Evolutionary conservation across 1,140 invertebrate genomes (phyloP), one percentile per base, ranked within the genome.

Genomic region (Zaprionus vittiger): DNA sequence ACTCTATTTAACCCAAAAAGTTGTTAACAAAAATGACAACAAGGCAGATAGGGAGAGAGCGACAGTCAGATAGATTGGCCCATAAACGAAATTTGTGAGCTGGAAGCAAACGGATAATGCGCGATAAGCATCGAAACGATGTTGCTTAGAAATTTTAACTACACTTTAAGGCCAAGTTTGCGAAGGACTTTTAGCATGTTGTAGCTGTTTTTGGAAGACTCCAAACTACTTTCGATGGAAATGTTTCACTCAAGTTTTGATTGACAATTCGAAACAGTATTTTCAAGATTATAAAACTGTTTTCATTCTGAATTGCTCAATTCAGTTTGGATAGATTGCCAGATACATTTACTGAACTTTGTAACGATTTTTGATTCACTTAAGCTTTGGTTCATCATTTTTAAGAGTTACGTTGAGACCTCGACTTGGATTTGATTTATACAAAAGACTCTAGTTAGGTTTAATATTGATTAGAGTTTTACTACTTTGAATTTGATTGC

Each of bases 1-100:
- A 56, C 75, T 77, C 75, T 63, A 68, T 77, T 73, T 71, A 60
- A 59, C 34, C 44, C 60, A 70, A 38, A 38, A 75, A 17, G 60
- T 38, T 66, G 54, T 55, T 28, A 73, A 73, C 63, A 52, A 31
- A 70, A 41, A 67, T 26, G 31, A 26, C 54, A 37, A 17, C 34
- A 44, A 57, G 26, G 5, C 14, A 41, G 54, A 26, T 20, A 26
- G 31, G 11, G 15, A 20, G 9, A n/a, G 24, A n/a, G 31, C 9
- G 28, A 34, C 31, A 41, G 49, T 20, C 7, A 52, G 47, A 52
- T 52, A 24, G 47, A 52, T 52, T 14, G 20, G 20, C 20, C 47
- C 47, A 52, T 52, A 52, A 52, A 52, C 20, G 17, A 24, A 52
- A 52, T 52, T 52, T 52, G 47, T 52, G 47, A 12, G 47, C 47